phyloP scores from a whole-genome alignment of 2,888 invertebrate genomes.

The Liopterus haemorrhoidalis region DNA sequence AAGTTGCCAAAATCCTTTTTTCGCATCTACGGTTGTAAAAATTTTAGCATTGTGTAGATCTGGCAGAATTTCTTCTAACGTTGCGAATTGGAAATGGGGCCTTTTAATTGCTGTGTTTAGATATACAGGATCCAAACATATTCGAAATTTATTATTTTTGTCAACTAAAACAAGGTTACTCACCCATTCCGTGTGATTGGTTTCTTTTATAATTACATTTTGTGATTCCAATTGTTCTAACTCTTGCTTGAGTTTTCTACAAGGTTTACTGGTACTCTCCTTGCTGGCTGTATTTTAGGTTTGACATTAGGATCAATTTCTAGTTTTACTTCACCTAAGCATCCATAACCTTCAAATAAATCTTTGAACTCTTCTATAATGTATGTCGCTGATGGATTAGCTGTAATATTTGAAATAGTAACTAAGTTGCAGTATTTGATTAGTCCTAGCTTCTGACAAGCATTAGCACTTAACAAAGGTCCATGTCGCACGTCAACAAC shows the following conservation, averaged over 20 bases:
- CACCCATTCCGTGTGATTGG: constrained; percentile 21
- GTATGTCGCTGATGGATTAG: constrained; percentile 2
- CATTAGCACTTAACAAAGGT: not conserved
- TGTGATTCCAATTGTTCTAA: constrained; percentile 16
- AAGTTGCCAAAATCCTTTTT: constrained; percentile 29
- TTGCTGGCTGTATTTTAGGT: constrained; percentile 18
- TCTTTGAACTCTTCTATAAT: constrained; percentile 12
- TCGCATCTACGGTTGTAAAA: constrained; percentile 13
- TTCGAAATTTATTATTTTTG: constrained; percentile 18
- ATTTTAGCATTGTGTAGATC: constrained; percentile 4
- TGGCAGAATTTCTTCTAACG: constrained; percentile 20
- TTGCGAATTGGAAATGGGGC: constrained; percentile 23
- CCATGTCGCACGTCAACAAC: constrained; percentile 4
- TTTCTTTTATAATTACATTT: constrained; percentile 19
- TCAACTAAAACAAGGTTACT: constrained; percentile 23
- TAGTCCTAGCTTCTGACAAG: constrained; percentile 1
- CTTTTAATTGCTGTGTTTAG: constrained; percentile 21
- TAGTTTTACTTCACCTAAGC: constrained; percentile 15
- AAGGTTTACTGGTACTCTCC: constrained; percentile 14
- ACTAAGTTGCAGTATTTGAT: constrained; percentile 2
- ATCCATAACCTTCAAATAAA: constrained; percentile 14
- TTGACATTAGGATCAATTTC: constrained; percentile 16
- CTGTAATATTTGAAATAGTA: not conserved
- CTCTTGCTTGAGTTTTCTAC: constrained; percentile 17
- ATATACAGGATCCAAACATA: constrained; percentile 22